Evolutionary conservation across 2,113 vertebrate genomes (phyloP), one percentile per base, ranked within the genome.

Genomic region (Semnornis frantzii): DNA sequence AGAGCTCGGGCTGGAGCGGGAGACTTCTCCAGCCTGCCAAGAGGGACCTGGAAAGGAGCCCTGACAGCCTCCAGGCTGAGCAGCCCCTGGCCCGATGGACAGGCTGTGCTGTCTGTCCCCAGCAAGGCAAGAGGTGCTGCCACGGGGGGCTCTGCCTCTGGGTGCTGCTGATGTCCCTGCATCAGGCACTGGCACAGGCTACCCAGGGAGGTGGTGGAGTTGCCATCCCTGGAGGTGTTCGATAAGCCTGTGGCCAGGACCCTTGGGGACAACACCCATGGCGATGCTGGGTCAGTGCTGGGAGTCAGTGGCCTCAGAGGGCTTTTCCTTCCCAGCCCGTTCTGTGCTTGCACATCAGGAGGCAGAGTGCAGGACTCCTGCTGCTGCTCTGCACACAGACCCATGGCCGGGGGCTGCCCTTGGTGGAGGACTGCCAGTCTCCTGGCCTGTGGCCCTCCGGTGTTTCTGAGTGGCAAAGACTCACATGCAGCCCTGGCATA

Each of bases 391-490:
- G 24, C 76, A 24, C 46, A 59, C n/a, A 12, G 16, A 1, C 24
- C 15, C 50, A 52, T 23, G 42, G 42, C 13, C 42, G 15, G 42
- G 12, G 5, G 2, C 33, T 46, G 42, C 68, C 42, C 3, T 25
- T 15, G 2, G 5, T 4, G 69, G 28, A 54, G 44, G 16, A 50
- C 55, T 90, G 31, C 23, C 31, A 2, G 2, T 42, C 48, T 80
- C 6, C 44, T 19, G 1, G 0, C 4, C 2, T 5, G 2, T 2
- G 6, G 54, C 31, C 33, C 2, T 4, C 30, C 1, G 1, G 1
- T 52, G 13, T 60, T 46, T 39, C 16, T 3, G 11, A 5, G 15
- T 30, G 30, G 23, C 55, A 31, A 2, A 46, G 60, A 57, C 28
- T 10, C 0, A 0, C 5, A 6, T 1, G 6, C 5, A 30, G 77